Base-by-base conservation (phyloP, 2,113 vertebrate species). In the Candoia aspera region DNA sequence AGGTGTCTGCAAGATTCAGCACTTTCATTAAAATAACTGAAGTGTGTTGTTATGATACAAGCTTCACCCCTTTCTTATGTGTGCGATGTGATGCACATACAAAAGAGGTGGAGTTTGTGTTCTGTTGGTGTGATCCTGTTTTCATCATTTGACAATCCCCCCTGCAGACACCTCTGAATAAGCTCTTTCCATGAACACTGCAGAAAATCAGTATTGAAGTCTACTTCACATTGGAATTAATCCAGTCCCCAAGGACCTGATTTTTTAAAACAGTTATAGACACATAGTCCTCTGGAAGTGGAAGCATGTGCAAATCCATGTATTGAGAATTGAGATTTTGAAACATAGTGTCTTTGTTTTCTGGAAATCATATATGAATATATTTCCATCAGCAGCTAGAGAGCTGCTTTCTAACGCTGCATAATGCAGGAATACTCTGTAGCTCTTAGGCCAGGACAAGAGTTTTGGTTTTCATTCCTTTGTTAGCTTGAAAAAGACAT, bases 201-300 rank as follows among this genome's bases (percentile, higher is more conserved):
- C 42, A 58, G 94, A 92, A 94, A 94, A 94, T 64, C n/a, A 86
- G 83, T 62, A 94, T 88, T 92, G 86, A 94, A 92, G 42, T 95
- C 68, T 92, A 58, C 86, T 90, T 95, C 24, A 0, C 83, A 88
- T 91, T 94, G 10, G 94, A 96, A 96, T 96, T 95, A 94, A 91
- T 93, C 23, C 29, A 86, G 90, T 46, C 86, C 12, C 33, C 85
- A 58, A 60, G 55, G 26, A 11, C 8, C 55, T 84, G 15, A 24
- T 84, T 1, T 84, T 73, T 92, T 88, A 33, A 53, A 88, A 54
- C 1, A 33, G 29, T 53, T 92, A 19, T 57, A 13, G 26, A 8
- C 24, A 68, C 86, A 62, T 53, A 68, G 23, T 46, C 26, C 19
- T 49, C 49, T 53, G 11, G 26, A n/a, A 37, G 3, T 84, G 29